A percentile compares a stretch with the other conserved stretches of the same genome.
phyloP scores from a whole-genome alignment of 2,888 invertebrate species.

The Microctonus aethiopoides region DNA sequence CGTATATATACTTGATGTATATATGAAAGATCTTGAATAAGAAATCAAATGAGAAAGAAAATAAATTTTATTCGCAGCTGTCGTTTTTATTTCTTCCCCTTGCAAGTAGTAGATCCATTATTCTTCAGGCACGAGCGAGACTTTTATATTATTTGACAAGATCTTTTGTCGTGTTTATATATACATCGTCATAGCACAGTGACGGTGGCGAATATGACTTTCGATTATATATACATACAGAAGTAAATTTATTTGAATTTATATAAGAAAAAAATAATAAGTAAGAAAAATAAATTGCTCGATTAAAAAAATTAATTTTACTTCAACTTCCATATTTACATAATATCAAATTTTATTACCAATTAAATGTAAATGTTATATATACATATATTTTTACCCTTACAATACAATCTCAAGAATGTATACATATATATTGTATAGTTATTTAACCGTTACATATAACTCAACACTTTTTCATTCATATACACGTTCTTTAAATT shows the following conservation, averaged over 20 bases:
- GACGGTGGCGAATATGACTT: conserved; percentile 49
- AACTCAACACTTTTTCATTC: too few species aligned
- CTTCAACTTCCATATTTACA: too few species aligned
- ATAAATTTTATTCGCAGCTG: conserved; percentile 49
- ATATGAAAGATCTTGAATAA: conserved; percentile 44
- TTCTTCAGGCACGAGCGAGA: conserved; percentile 50
- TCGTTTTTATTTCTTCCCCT: conserved; percentile 27
- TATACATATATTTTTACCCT: too few species aligned
- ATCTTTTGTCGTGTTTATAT: conserved; percentile 42
- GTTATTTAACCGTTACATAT: too few species aligned
- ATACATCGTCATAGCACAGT: conserved; percentile 40
- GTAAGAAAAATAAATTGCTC: too few species aligned
- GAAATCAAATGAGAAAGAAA: conserved; percentile 37
- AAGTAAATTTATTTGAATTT: conserved; percentile 21
- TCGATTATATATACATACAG: conserved; percentile 47
- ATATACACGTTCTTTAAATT: not conserved
- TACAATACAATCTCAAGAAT: too few species aligned
- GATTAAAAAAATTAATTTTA: too few species aligned
- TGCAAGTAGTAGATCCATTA: conserved; percentile 28
- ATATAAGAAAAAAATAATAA: not conserved
- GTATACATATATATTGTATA: too few species aligned
- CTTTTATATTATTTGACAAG: conserved; percentile 52
- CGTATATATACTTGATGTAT: conserved; percentile 30
- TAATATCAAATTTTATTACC: too few species aligned
- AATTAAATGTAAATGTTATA: too few species aligned